Base-by-base conservation (phyloP, 2,797 vertebrate genomes). In the Coregonus sp. region DNA sequence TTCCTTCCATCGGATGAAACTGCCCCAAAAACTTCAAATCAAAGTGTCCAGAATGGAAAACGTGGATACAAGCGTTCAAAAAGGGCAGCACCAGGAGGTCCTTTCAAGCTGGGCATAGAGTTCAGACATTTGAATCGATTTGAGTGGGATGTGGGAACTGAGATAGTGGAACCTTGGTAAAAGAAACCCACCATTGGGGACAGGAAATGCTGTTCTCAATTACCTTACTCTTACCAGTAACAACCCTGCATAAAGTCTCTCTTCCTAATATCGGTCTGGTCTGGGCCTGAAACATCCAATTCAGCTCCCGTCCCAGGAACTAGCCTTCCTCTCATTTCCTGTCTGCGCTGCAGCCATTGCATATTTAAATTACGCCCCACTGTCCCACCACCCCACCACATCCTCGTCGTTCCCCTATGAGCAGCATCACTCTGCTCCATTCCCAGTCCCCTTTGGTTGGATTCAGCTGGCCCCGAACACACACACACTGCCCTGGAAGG, bases 291-390 rank as follows among this genome's bases (percentile, higher is more conserved):
- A 97, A 95, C 96, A 95, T 97, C 95, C 95, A 97, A 95, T 96
- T 96, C 96, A 95, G 97, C 95, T 73, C 95, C 94, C 95, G 94
- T 96, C 95, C 96, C 95, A 97, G 96, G 96, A 97, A 96, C 95
- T 95, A 89, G 94, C 95, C 95, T 95, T 97, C 94, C 93, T 95
- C 96, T 98, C 96, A 97, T 98, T 99, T 98, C 98, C 98, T 98
- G 97, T 97, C 97, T 97, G 96, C 90, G 88, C 94, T 92, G 92
- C 92, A 95, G 94, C 93, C 95, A 96, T 97, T 96, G 96, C 97
- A 96, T 98, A 96, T 97, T 98, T 96, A 95, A 99, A 98, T 98
- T 98, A 98, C 87, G 91, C 95, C 94, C 95, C 94, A 94, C 95
- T 95, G 91, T 93, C 95, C 95, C 95, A 95, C 90, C 91, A 94